Percentiles rank a stretch among this genome's conserved stretches.
Evolutionary conservation across 2,888 invertebrate species (phyloP).

Genomic region (Mayetiola destructor): DNA sequence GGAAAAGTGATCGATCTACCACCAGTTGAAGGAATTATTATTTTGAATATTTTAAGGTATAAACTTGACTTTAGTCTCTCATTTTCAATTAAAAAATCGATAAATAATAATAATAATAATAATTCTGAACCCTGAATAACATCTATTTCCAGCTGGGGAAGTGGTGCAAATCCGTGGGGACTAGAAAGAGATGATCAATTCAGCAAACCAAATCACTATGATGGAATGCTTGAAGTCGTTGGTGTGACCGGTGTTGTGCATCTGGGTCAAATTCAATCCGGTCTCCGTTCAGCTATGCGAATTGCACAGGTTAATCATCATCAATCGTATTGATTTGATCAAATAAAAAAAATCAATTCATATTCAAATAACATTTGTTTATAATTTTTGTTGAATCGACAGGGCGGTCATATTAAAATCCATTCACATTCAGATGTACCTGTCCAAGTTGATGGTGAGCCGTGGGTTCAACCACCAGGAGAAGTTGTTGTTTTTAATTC

Average conservation of each 20-base stretch:
- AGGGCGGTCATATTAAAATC: slow-evolving; percentile 95
- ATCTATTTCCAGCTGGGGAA: slow-evolving; percentile 72
- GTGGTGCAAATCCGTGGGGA: slow-evolving; percentile 99
- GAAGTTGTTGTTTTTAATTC: slow-evolving; percentile 98
- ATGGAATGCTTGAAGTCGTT: slow-evolving; percentile 97
- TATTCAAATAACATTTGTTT: neutral
- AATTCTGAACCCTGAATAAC: neutral
- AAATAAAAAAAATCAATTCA: neutral
- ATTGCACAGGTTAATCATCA: slow-evolving; percentile 76
- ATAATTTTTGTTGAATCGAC: neutral
- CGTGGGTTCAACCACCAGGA: slow-evolving; percentile 96
- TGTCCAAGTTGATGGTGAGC: slow-evolving; percentile 98
- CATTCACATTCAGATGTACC: slow-evolving; percentile 93
- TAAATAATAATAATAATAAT: neutral
- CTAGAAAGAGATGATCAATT: slow-evolving; percentile 97
- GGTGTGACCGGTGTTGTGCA: slow-evolving; percentile 98
- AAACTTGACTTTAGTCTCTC: neutral
- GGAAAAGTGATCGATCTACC: slow-evolving; percentile 92
- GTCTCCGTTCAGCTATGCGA: slow-evolving; percentile 88
- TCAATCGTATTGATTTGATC: neutral
- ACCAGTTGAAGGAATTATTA: slow-evolving; percentile 96
- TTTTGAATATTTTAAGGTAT: slow-evolving; percentile 95
- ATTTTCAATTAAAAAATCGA: no score
- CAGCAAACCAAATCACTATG: slow-evolving; percentile 97
- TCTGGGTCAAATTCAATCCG: slow-evolving; percentile 97